phyloP scores from a whole-genome alignment of 2,113 vertebrate genomes.

The Periophthalmodon schlosseri region DNA sequence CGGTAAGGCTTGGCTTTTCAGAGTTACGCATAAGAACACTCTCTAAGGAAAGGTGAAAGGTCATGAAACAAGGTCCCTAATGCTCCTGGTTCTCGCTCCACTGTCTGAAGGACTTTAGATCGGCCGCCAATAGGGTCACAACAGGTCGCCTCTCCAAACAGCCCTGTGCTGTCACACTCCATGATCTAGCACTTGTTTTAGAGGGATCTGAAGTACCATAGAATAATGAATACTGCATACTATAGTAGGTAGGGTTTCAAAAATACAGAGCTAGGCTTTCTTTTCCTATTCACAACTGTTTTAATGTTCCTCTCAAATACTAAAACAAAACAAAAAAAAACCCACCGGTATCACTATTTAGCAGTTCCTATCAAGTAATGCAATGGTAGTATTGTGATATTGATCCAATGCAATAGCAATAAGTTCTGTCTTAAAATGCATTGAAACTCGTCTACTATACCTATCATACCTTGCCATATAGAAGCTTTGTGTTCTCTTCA shows the following conservation, averaged over 20 bases:
- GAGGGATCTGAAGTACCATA: background rate
- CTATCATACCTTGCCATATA: no score
- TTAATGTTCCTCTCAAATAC: background rate
- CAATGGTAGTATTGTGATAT: no score
- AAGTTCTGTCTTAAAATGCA: no score
- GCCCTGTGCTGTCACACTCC: slow-evolving; percentile 36
- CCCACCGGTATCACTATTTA: no score
- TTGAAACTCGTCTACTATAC: no score
- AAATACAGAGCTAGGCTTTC: background rate
- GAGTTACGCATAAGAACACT: slow-evolving; percentile 34
- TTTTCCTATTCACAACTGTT: background rate
- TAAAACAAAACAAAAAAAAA: no score
- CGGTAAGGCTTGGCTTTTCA: slow-evolving; percentile 46
- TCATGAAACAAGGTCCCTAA: slow-evolving; percentile 51
- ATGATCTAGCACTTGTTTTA: background rate
- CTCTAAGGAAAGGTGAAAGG: slow-evolving; percentile 43
- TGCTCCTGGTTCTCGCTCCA: slow-evolving; percentile 17
- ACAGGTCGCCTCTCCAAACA: slow-evolving; percentile 27
- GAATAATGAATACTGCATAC: background rate
- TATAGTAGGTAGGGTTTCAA: background rate
- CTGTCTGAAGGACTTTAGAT: slow-evolving; percentile 39
- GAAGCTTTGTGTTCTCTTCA: no score
- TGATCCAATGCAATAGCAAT: no score
- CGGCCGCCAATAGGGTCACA: slow-evolving; percentile 25
- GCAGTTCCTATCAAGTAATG: no score